A percentile compares a stretch with the other conserved stretches of the same genome.
Conservation (phyloP, 2,797 vertebrate genomes). For the Carcharodon carcharias region DNA sequence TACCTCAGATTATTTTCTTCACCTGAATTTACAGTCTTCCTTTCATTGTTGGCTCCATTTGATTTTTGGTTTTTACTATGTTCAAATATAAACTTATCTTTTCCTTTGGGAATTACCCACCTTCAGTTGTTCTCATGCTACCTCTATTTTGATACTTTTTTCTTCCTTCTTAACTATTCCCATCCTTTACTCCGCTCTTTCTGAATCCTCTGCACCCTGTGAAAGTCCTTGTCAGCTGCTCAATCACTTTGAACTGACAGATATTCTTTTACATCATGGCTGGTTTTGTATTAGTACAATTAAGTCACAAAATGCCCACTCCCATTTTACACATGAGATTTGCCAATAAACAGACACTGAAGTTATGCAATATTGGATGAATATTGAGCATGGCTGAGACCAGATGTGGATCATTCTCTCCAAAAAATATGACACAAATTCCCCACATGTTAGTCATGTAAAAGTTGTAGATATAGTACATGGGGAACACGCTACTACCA, state of each 20-base stretch:
- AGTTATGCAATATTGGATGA: background rate
- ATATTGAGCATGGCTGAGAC: background rate
- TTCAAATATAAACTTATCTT: background rate
- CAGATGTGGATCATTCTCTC: background rate
- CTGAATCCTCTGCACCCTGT: background rate
- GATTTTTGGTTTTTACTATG: background rate
- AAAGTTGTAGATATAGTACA: background rate
- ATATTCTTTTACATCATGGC: background rate
- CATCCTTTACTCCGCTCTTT: background rate
- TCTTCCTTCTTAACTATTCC: background rate
- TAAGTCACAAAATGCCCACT: background rate
- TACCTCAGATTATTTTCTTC: background rate
- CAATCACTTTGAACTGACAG: background rate
- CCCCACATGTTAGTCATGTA: background rate
- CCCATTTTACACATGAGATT: background rate
- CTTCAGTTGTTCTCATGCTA: background rate
- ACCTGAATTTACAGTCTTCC: background rate
- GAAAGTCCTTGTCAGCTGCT: background rate
- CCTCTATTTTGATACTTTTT: background rate
- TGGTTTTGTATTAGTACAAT: background rate
- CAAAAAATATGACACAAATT: background rate
- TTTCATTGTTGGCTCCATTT: background rate
- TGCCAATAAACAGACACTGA: background rate
- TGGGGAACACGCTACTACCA: background rate
- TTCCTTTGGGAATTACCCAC: background rate